phyloP scores from a whole-genome alignment of 2,888 invertebrate species.

The Apomyelois bistriatella region DNA sequence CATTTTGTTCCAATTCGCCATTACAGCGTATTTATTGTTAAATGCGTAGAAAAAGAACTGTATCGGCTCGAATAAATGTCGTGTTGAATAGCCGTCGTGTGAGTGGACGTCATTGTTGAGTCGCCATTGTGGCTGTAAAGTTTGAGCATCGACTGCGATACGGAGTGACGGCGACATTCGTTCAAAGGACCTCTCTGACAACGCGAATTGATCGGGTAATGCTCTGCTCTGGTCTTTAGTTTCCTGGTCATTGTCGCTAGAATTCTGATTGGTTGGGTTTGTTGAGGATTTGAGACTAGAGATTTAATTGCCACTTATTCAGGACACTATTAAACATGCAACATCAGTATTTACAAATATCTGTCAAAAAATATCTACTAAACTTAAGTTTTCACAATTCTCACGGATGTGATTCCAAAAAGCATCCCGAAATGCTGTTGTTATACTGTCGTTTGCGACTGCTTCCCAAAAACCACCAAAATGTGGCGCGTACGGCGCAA shows the following conservation, averaged over 20 bases:
- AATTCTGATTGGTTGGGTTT: neutral
- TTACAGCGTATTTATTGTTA: neutral
- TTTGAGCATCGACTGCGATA: constrained; percentile 72
- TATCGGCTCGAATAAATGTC: neutral
- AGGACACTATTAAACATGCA: no score
- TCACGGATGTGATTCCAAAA: no score
- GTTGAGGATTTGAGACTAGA: neutral
- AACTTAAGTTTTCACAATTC: no score
- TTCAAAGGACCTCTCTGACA: neutral
- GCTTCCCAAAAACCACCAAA: no score
- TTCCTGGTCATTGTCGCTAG: neutral
- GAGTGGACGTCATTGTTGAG: constrained; percentile 44
- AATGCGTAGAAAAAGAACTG: neutral
- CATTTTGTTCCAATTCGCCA: neutral
- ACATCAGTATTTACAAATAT: no score
- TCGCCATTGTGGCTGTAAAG: constrained; percentile 35
- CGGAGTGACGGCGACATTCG: constrained; percentile 31
- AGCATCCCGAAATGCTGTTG: no score
- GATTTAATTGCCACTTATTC: no score
- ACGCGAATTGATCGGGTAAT: constrained; percentile 2
- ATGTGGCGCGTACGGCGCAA: no score
- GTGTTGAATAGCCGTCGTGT: constrained; percentile 42
- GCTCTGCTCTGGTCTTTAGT: neutral
- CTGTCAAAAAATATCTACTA: no score
- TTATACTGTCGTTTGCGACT: no score